phyloP scores from a whole-genome alignment of 2,113 vertebrate genomes.

The Anguilla rostrata region DNA sequence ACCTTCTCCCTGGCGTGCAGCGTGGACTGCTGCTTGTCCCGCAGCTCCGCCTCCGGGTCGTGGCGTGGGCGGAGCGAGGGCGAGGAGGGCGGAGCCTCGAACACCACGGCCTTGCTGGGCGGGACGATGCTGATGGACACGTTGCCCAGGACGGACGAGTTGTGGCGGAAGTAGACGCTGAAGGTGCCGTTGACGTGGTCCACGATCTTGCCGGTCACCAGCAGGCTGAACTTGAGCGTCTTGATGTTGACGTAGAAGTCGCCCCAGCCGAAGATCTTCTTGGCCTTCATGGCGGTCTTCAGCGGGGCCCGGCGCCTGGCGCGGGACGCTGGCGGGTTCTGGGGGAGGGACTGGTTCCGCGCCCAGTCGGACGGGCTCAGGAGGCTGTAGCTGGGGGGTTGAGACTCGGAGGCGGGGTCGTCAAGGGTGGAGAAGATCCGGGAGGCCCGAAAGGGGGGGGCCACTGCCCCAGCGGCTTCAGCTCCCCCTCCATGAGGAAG shows the following conservation, averaged over 20 bases:
- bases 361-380: conserved; percentile 57
- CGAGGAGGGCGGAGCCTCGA: conserved; percentile 51
- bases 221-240: conserved; percentile 71
- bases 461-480: conserved; percentile 45
- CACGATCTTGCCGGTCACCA: conserved; percentile 74
- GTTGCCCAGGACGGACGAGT: conserved; percentile 71
- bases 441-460: conserved; percentile 55
- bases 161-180: conserved; percentile 75
- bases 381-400: conserved; percentile 48
- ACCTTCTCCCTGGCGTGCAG: conserved; percentile 47
- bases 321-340: conserved; percentile 57
- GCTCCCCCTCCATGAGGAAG: conserved; percentile 17
- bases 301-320: conserved; percentile 55
- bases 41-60: conserved; percentile 40
- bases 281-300: conserved; percentile 62
- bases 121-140: conserved; percentile 74
- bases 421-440: conserved; percentile 57
- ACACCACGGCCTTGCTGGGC: conserved; percentile 67
- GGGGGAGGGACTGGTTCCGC: conserved; percentile 59
- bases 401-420: conserved; percentile 42
- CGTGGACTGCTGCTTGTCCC: conserved; percentile 46
- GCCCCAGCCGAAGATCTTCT: conserved; percentile 75
- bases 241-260: conserved; percentile 74
- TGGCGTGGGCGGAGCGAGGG: conserved; percentile 31
- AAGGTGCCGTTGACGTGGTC: conserved; percentile 76